Base-by-base conservation (phyloP, 2,797 vertebrate species). In the Xenentodon cancila region DNA sequence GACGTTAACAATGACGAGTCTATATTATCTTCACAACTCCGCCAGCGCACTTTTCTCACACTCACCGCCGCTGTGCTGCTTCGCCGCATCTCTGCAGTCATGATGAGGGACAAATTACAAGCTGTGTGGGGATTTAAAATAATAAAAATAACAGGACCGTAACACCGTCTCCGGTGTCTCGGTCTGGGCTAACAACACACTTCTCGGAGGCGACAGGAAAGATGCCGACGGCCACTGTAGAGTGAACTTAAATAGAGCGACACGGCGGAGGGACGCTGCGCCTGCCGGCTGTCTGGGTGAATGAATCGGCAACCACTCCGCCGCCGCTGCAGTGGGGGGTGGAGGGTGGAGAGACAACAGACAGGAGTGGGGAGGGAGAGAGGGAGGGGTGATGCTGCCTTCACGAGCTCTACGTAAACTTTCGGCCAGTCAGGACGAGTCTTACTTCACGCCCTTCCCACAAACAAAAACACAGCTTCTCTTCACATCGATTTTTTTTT, bases 51-150 rank as follows among this genome's bases (percentile, higher is more conserved):
- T 67, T 55, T 44, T 18, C 27, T 2, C 22, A 13, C 19, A 51
- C 92, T 93, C 68, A 94, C 93, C 88, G 54, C 66, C 9, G 57
- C 4, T 0, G 59, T 64, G 53, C 89, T 87, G 77, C 64, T 82
- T 0, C 91, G 88, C 51, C 91, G 84, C 75, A 79, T 89, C 75
- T 92, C 91, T 40, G 59, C 45, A 53, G 84, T 77, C 88, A 88
- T 86, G 53, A 1, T 47, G 69, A 45, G 27, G 17, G 15, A 21
- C 2, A 9, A 18, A 9, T 2, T 0, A 5, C 20, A 25, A 19
- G 27, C 16, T 13, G 30, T 0, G 53, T 13, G 4, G 13, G 18
- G 37, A 12, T 20, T 16, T 1, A 11, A n/a, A 3, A 20, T 9
- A 11, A 0, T 22, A 11, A 22, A 3, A 18, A 17, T 5, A n/a